These are phyloP conservation scores for Polydrusus pterygomalis DNA, from an alignment of 2,888 invertebrate genomes.

Conservation along the genomic window DNA sequence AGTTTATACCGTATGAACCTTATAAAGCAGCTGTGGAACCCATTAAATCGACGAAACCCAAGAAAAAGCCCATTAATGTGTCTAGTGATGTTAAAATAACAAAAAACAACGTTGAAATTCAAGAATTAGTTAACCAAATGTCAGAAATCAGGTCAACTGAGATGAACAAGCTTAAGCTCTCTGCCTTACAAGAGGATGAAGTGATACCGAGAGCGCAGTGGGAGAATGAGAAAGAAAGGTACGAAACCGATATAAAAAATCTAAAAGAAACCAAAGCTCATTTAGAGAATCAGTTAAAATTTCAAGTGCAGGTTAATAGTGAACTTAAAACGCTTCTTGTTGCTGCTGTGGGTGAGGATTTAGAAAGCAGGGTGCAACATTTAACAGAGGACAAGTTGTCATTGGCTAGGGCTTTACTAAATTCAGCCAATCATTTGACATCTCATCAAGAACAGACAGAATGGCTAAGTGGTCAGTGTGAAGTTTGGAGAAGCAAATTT, in stretches of 20 bases:
- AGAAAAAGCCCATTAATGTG: slow-evolving; percentile 58
- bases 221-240: slow-evolving; percentile 73
- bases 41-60: slow-evolving; percentile 71
- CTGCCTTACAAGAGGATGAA: slow-evolving; percentile 71
- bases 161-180: slow-evolving; percentile 73
- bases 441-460: slow-evolving; percentile 96
- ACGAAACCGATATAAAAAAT: slow-evolving; percentile 78
- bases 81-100: slow-evolving; percentile 66
- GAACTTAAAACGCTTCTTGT: slow-evolving; percentile 72
- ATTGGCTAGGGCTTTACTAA: slow-evolving; percentile 88
- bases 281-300: slow-evolving; percentile 87
- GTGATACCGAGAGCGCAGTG: slow-evolving; percentile 68
- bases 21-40: slow-evolving; percentile 90
- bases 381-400: slow-evolving; percentile 94
- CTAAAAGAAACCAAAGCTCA: slow-evolving; percentile 81
- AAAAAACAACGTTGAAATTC: slow-evolving; percentile 73
- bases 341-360: slow-evolving; percentile 95
- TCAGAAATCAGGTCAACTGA: slow-evolving; percentile 80
- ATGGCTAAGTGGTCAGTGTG: slow-evolving; percentile 93
- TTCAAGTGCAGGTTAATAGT: slow-evolving; percentile 81
- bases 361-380: slow-evolving; percentile 91
- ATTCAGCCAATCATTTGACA: slow-evolving; percentile 88
- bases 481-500: slow-evolving; percentile 98
- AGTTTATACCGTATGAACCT: slow-evolving; percentile 92
- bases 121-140: slow-evolving; percentile 81